phyloP scores from a whole-genome alignment of 2,797 vertebrate genomes.

The Crypturellus tataupa region DNA sequence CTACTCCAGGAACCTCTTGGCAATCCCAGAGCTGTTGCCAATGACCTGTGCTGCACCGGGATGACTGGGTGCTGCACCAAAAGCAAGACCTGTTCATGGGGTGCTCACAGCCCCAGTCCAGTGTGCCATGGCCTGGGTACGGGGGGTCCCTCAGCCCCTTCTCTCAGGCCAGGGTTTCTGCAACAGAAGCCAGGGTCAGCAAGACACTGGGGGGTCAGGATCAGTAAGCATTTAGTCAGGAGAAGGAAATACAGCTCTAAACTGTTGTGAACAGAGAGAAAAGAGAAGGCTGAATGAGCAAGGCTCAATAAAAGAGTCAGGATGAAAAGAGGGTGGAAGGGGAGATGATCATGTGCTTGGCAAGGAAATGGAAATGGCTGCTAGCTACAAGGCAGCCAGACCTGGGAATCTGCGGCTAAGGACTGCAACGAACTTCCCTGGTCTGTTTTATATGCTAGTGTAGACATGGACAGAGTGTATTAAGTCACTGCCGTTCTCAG shows the following conservation, averaged over 20 bases:
- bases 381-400: not conserved
- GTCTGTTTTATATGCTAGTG: not conserved
- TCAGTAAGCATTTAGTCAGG: fast-evolving
- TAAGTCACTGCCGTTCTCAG: fast-evolving
- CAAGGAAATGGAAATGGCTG: not conserved
- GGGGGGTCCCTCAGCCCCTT: not conserved
- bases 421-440: not conserved
- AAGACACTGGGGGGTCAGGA: not conserved
- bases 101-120: not conserved
- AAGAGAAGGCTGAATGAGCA: not conserved
- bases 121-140: not conserved
- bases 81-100: not conserved
- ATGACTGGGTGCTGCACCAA: not conserved
- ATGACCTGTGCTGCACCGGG: not conserved
- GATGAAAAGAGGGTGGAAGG: not conserved
- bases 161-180: not conserved
- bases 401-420: not conserved
- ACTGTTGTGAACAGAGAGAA: not conserved
- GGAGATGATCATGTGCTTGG: not conserved
- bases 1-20: not conserved
- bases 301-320: not conserved
- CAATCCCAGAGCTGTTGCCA: not conserved
- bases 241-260: not conserved
- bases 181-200: not conserved
- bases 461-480: not conserved